Base-by-base conservation (phyloP, 92 coral and sea anemone genomes). In the Micromussa lordhowensis region DNA sequence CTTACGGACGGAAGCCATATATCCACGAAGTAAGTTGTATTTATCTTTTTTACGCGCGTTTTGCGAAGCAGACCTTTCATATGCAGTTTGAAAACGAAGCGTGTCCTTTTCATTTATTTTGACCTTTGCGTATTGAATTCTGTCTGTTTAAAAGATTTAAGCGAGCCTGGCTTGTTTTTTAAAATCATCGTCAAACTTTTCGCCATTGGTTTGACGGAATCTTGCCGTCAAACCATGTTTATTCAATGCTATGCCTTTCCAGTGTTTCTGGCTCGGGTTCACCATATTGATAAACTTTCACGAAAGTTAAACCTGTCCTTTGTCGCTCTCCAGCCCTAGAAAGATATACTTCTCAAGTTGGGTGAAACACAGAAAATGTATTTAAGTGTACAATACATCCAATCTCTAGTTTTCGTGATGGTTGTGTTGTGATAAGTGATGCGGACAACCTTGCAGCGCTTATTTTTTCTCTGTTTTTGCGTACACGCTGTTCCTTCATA, bases 11-110 rank as follows among this genome's bases (percentile, higher is more conserved):
- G 89, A 28, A 86, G 36, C 71, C 69, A 77, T 30, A 30, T 85
- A 6, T 88, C 94, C 2, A 91, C 94, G 16, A 91, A 91, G 94
- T 91, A 91, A 79, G 94, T 83, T 44, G 57, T 58, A 30, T 49
- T 76, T 26, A 14, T 79, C 59, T 64, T 49, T 35, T 78, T 22
- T 19, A n/a, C 35, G 58, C 57, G 81, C 40, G 80, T 55, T 84
- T 57, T 18, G 54, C 38, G 72, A 35, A 84, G 81, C 88, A 84
- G 88, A 84, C 70, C 40, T 54, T n/a, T 54, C 24, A 19, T 36
- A 59, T 57, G 29, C 24, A 13, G 54, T 38, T 54, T 35, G n/a
- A 61, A 61, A 24, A 22, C 29, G 68, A 61, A 61, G 68, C 14
- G 68, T 54, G 70, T 54, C 34, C 59, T 32, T 84, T 13, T 26